These are phyloP conservation scores for Epinotia brunnichana DNA, from an alignment of 2,888 invertebrate species.

Conservation along the genomic window DNA sequence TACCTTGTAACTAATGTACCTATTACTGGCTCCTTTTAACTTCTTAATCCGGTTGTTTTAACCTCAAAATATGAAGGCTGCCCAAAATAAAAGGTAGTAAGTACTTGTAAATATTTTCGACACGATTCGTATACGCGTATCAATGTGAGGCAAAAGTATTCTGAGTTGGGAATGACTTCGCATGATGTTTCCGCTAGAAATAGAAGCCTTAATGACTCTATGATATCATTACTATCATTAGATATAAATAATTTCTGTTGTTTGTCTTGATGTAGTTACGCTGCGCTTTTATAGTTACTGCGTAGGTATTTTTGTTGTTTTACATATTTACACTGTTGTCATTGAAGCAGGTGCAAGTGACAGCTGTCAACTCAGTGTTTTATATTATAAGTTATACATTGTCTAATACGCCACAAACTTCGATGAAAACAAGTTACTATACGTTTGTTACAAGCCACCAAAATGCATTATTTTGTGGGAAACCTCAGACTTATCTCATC, in stretches of 20 bases:
- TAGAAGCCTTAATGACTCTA: slow-evolving; percentile 33
- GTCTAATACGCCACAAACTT: background rate
- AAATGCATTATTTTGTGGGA: too few relatives aligned
- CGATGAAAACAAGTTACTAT: background rate
- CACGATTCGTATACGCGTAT: background rate
- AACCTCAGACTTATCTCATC: background rate
- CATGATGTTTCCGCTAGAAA: slow-evolving; percentile 30
- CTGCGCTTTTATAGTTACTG: background rate
- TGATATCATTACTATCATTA: slow-evolving; percentile 40
- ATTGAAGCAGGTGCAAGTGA: background rate
- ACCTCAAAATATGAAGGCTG: background rate
- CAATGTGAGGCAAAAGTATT: slow-evolving; percentile 36
- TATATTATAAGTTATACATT: background rate
- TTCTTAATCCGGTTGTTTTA: background rate
- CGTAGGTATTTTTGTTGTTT: background rate
- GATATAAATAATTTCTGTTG: slow-evolving; percentile 13
- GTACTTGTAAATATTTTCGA: background rate
- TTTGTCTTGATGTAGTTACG: background rate
- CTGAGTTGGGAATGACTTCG: slow-evolving; percentile 30
- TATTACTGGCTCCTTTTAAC: background rate
- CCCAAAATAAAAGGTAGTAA: background rate
- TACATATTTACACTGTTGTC: background rate
- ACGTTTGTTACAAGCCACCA: too few relatives aligned
- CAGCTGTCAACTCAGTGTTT: background rate
- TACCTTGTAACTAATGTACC: slow-evolving; percentile 48